Evolutionary conservation across 2,113 vertebrate species (phyloP).

Genomic region (Bubo scandiacus): DNA sequence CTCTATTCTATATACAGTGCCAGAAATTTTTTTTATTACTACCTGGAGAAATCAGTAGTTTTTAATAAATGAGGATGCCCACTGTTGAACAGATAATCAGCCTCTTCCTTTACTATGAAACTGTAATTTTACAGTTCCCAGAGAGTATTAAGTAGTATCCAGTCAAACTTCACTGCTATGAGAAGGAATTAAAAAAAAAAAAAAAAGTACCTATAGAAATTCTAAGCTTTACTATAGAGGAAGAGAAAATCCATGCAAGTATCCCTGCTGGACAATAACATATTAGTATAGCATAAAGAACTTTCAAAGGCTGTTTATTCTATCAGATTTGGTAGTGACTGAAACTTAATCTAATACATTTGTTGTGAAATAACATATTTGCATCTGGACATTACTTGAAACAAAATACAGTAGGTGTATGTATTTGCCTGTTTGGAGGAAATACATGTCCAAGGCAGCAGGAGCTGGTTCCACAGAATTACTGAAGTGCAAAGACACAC

Average conservation of each 20-base stretch:
- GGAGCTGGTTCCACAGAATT: neutral
- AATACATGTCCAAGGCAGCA: neutral
- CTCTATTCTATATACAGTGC: neutral
- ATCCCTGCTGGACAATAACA: neutral
- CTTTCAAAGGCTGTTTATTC: neutral
- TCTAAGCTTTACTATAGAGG: neutral
- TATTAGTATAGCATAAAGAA: neutral
- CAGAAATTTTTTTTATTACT: neutral
- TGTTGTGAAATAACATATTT: neutral
- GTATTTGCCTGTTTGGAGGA: neutral
- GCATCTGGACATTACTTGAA: neutral
- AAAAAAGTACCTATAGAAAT: neutral
- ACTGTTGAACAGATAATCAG: neutral
- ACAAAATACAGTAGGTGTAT: neutral
- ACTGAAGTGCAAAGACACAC: neutral
- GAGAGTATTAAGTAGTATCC: neutral
- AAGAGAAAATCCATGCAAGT: neutral
- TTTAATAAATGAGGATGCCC: neutral
- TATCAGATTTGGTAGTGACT: neutral
- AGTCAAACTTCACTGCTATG: neutral
- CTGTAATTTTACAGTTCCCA: neutral
- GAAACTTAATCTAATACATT: neutral
- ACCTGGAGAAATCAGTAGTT: fast-evolving
- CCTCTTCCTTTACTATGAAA: neutral
- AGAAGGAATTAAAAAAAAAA: neutral